A percentile compares a stretch with the other conserved stretches of the same genome.
Conservation (phyloP, 2,888 invertebrate genomes). For the Drosophila birchii region DNA sequence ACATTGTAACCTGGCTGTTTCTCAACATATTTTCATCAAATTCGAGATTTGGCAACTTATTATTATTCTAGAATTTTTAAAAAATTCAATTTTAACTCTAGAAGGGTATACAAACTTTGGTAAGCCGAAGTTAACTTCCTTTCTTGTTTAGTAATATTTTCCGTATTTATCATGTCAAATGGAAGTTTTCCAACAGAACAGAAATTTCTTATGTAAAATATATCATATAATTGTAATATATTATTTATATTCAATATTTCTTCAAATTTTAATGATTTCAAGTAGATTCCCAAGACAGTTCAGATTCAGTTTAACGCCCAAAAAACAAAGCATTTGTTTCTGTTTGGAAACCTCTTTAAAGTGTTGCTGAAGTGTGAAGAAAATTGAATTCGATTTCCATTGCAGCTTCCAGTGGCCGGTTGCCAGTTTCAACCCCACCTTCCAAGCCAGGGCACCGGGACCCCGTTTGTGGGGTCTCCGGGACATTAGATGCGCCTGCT, state of each 20-base stretch:
- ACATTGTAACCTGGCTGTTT: too few species aligned
- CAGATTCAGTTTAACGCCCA: neutral
- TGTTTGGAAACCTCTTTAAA: neutral
- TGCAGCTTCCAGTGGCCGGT: neutral
- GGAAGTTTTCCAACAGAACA: neutral
- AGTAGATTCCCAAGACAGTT: neutral
- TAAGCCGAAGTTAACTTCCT: too few species aligned
- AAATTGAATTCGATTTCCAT: constrained; percentile 38
- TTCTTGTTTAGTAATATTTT: neutral
- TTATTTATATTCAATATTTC: neutral
- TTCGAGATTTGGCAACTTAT: too few species aligned
- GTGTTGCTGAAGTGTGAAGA: constrained; percentile 18
- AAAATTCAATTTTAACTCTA: too few species aligned
- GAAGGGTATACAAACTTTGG: too few species aligned
- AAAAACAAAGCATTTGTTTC: neutral
- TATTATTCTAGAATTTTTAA: too few species aligned
- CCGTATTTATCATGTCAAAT: too few species aligned
- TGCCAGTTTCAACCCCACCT: neutral
- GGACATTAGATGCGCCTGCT: constrained; percentile 69
- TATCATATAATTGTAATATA: neutral
- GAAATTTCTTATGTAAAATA: too few species aligned
- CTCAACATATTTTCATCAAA: too few species aligned
- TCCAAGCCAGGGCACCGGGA: neutral
- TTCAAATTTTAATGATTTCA: neutral
- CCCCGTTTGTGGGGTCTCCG: constrained; percentile 27